These are phyloP conservation scores for Prorops nasuta DNA, from an alignment of 1,140 invertebrate genomes.

Conservation along the genomic window DNA sequence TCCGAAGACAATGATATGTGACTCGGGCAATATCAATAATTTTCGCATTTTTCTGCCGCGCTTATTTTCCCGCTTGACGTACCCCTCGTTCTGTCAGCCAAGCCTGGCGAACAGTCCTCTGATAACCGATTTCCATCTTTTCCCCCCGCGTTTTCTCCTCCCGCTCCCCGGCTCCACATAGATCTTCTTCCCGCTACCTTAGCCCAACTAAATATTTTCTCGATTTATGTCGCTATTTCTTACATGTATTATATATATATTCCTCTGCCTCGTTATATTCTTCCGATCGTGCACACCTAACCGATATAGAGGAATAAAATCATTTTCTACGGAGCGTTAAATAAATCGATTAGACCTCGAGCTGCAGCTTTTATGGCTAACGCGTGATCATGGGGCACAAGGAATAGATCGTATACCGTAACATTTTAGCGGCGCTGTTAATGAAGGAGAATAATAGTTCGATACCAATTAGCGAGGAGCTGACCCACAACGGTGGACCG, in stretches of 20 bases:
- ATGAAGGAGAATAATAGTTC: slow-evolving; percentile 53
- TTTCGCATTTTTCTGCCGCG: slow-evolving; percentile 52
- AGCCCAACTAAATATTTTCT: too few relatives aligned
- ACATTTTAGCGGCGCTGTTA: slow-evolving; percentile 32
- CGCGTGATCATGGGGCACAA: too few relatives aligned
- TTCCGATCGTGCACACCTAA: too few relatives aligned
- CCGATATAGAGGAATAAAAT: too few relatives aligned
- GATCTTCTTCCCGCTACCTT: too few relatives aligned
- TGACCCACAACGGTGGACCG: slow-evolving; percentile 33
- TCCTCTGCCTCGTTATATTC: too few relatives aligned
- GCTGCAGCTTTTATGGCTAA: too few relatives aligned
- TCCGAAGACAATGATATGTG: slow-evolving; percentile 56
- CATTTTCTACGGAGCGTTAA: too few relatives aligned
- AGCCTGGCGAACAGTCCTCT: slow-evolving; percentile 1
- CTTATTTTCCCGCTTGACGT: slow-evolving; percentile 35
- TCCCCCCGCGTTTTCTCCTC: slow-evolving; percentile 9
- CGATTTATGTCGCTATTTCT: too few relatives aligned
- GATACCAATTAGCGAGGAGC: slow-evolving; percentile 56
- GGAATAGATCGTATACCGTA: slow-evolving; percentile 15
- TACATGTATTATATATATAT: too few relatives aligned
- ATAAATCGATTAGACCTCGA: too few relatives aligned
- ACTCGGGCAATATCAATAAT: slow-evolving; percentile 56
- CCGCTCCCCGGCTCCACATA: neutral
- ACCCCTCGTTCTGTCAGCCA: slow-evolving; percentile 3
- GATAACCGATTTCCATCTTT: slow-evolving; percentile 20